Percentiles rank a stretch among this genome's conserved stretches.
These are phyloP conservation scores for Galerucella calmariensis DNA, from an alignment of 2,888 invertebrate species.

Conservation along the genomic window DNA sequence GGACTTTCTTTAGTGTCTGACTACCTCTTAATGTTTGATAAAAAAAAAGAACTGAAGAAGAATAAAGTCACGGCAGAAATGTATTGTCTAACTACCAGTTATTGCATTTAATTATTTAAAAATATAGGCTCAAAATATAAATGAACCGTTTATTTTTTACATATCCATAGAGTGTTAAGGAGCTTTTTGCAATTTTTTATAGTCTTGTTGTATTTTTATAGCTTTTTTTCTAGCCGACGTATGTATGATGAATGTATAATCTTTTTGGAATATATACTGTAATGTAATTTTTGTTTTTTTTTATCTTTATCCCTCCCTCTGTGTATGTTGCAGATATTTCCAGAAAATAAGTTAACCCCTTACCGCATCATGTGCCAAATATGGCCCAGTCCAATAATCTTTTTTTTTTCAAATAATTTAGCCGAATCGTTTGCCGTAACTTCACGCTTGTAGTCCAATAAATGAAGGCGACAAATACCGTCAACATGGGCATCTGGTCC, in stretches of 20 bases:
- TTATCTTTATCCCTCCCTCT: background rate
- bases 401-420: too few relatives aligned
- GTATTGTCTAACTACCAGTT: slow-evolving; percentile 51
- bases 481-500: too few relatives aligned
- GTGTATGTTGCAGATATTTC: background rate
- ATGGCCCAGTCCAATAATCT: too few relatives aligned
- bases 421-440: too few relatives aligned
- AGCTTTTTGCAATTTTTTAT: slow-evolving; percentile 44
- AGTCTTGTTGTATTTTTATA: slow-evolving; percentile 48
- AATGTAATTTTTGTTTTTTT: slow-evolving; percentile 5
- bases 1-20: background rate
- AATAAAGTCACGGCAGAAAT: slow-evolving; percentile 22
- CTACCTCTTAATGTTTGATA: slow-evolving; percentile 11
- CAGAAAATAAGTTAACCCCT: too few relatives aligned
- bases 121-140: slow-evolving; percentile 48
- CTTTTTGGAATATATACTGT: slow-evolving; percentile 29
- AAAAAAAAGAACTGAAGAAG: slow-evolving; percentile 4
- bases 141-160: slow-evolving; percentile 51
- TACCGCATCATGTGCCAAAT: too few relatives aligned
- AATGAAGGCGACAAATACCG: too few relatives aligned
- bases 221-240: slow-evolving; percentile 44
- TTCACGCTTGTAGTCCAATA: too few relatives aligned
- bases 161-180: slow-evolving; percentile 48
- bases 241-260: slow-evolving; percentile 49
- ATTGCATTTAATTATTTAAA: slow-evolving; percentile 52